phyloP scores from a whole-genome alignment of 2,888 invertebrate genomes.

The Mythimna pallens region DNA sequence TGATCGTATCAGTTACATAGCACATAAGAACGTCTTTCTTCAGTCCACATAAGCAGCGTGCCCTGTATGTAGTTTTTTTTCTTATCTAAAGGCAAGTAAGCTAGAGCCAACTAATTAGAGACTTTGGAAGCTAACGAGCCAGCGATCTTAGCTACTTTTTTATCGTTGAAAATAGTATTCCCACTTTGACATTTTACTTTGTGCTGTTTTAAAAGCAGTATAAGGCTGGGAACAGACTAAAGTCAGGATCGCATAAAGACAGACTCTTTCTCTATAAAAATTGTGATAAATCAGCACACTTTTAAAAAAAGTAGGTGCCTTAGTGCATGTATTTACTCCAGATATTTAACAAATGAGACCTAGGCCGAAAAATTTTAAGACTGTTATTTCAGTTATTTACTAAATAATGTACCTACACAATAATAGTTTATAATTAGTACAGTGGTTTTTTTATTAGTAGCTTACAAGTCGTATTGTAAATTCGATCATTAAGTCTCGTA shows the following conservation, averaged over 20 bases:
- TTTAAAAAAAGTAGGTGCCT: too few species aligned
- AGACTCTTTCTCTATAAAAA: background rate
- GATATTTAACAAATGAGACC: background rate
- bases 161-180: conserved; percentile 29
- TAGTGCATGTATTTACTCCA: background rate
- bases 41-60: conserved; percentile 3
- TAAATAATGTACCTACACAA: too few species aligned
- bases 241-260: background rate
- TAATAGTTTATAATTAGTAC: too few species aligned
- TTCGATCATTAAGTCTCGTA: background rate
- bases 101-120: conserved; percentile 48
- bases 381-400: too few species aligned
- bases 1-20: background rate
- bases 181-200: conserved; percentile 42
- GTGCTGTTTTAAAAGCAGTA: conserved; percentile 32
- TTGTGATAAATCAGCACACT: too few species aligned
- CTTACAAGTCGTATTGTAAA: background rate
- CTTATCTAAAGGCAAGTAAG: conserved; percentile 21
- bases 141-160: conserved; percentile 45
- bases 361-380: background rate
- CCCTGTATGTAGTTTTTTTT: conserved; percentile 20
- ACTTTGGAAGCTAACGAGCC: conserved; percentile 40
- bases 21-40: background rate
- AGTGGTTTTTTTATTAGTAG: too few species aligned
- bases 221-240: background rate